A percentile compares a stretch with the other conserved stretches of the same genome.
Evolutionary conservation across 2,113 vertebrate species (phyloP).

Genomic region (Crotalus helleri): DNA sequence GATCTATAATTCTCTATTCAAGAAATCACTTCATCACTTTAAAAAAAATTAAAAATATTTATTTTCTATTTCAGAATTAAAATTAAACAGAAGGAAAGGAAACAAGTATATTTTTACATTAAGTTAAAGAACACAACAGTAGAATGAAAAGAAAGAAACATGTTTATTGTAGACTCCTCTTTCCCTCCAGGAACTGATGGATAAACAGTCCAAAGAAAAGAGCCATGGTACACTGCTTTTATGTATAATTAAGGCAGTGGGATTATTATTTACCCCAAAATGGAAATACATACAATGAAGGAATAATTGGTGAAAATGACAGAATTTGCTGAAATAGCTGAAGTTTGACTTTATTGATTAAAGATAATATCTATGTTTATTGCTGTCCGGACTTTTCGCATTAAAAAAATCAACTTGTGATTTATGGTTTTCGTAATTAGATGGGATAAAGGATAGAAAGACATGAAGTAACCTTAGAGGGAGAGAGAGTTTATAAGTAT

Average conservation of each 20-base stretch:
- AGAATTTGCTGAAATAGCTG: neutral
- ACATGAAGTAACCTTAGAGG: neutral
- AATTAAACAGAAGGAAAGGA: constrained; percentile 23
- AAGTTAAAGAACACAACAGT: constrained; percentile 23
- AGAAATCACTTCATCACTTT: neutral
- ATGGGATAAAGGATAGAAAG: neutral
- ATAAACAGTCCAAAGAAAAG: neutral
- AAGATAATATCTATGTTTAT: neutral
- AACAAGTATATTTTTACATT: constrained; percentile 1
- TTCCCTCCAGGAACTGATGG: neutral
- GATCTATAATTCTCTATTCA: neutral
- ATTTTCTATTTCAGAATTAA: constrained; percentile 4
- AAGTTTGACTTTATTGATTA: neutral
- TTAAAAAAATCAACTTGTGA: neutral
- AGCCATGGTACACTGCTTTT: neutral
- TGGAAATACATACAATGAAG: neutral
- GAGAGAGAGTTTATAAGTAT: neutral
- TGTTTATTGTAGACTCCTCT: neutral
- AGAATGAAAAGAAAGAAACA: constrained; percentile 28
- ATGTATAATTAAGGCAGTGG: neutral
- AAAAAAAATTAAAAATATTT: neutral
- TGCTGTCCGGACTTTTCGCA: neutral
- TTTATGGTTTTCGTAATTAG: neutral
- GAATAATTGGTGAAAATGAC: neutral
- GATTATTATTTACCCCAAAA: neutral